These are phyloP conservation scores for Diabrotica undecimpunctata DNA, from an alignment of 1,140 invertebrate genomes.

Conservation along the genomic window DNA sequence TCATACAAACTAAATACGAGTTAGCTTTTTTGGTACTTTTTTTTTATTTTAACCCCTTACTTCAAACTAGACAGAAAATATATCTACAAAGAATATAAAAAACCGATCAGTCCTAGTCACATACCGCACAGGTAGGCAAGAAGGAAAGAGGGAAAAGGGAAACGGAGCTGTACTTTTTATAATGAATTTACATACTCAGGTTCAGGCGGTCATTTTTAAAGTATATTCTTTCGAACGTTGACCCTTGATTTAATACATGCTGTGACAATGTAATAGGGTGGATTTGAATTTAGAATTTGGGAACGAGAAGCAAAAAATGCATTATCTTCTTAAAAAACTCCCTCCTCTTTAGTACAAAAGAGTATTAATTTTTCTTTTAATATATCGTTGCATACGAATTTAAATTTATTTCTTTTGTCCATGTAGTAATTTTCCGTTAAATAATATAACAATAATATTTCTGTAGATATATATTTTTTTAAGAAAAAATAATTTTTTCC, in stretches of 20 bases:
- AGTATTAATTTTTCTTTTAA: too few species aligned
- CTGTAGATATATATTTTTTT: too few species aligned
- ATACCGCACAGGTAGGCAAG: slow-evolving; percentile 4
- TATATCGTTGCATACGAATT: too few species aligned
- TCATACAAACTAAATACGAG: neutral
- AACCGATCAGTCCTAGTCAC: neutral
- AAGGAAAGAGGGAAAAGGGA: neutral
- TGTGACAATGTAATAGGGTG: slow-evolving; percentile 9
- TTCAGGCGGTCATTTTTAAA: slow-evolving; percentile 6
- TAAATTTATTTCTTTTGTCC: too few species aligned
- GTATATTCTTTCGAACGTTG: slow-evolving; percentile 10
- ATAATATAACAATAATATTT: too few species aligned
- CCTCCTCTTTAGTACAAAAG: neutral
- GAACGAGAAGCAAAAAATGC: slow-evolving; percentile 1
- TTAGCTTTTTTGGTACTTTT: neutral
- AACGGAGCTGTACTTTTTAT: neutral
- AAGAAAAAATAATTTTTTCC: too few species aligned
- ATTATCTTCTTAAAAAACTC: neutral
- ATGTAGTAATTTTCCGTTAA: too few species aligned
- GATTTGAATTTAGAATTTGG: slow-evolving; percentile 6
- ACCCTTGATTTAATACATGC: slow-evolving; percentile 11
- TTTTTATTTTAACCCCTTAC: too few species aligned
- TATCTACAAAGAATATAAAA: neutral
- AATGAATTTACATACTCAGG: slow-evolving; percentile 9
- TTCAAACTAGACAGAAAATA: neutral